These are phyloP conservation scores for Mesoclemmys tuberculata DNA, from an alignment of 2,113 vertebrate species.

Conservation along the genomic window DNA sequence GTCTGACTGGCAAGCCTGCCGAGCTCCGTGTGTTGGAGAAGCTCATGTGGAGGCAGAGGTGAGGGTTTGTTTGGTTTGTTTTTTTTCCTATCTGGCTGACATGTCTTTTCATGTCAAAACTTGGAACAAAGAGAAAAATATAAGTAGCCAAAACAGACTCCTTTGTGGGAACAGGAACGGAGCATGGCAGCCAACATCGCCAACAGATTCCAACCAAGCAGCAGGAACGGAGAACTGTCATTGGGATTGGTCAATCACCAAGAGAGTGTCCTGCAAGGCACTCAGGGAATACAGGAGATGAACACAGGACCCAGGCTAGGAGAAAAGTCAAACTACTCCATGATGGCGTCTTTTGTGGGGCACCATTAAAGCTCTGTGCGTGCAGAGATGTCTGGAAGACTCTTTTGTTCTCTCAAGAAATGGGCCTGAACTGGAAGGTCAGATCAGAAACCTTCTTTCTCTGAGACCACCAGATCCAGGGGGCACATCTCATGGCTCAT, in stretches of 20 bases:
- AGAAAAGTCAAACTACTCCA: not conserved
- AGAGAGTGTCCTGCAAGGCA: accelerated
- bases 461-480: not conserved
- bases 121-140: slow-evolving; percentile 28
- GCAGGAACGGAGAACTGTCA: not conserved
- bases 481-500: not conserved
- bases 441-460: not conserved
- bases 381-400: not conserved
- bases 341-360: not conserved
- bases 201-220: not conserved
- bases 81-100: slow-evolving; percentile 3
- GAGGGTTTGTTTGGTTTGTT: not conserved
- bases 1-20: slow-evolving; percentile 31
- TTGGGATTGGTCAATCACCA: not conserved
- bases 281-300: not conserved
- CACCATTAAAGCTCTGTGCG: not conserved
- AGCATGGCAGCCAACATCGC: not conserved
- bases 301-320: accelerated
- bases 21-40: not conserved
- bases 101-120: slow-evolving; percentile 31
- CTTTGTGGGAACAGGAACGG: slow-evolving; percentile 49
- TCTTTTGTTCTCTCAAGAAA: not conserved
- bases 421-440: not conserved
- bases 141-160: not conserved
- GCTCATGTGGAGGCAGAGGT: not conserved